Base-by-base conservation (phyloP, 2,888 invertebrate species). In the Thymelicus acteon region DNA sequence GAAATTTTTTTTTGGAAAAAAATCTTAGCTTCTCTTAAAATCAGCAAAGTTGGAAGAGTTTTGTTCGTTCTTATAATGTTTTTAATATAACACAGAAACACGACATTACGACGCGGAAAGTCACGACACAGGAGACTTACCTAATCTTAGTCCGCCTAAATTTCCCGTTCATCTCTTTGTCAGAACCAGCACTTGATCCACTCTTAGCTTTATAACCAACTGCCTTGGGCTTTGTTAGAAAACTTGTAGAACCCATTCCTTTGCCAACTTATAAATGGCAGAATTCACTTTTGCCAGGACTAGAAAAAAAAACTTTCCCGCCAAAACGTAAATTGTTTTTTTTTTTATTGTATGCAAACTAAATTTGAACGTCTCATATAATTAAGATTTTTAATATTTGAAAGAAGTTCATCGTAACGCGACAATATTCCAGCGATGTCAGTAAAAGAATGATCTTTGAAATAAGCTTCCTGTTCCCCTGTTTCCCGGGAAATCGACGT, bases 241-340 rank as follows among this genome's bases (percentile, higher is more conserved):
- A 93, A 88, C 85, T 94, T 62, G 93, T 93, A 60, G 94, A 93
- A 60, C 94, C 94, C 94, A 94, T 92, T 63, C 74, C 79, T 76
- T 75, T 8, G 40, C 62, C 31, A 40, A 40, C 54, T n/a, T 31
- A 6, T 40, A 13, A 48, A 19, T 49, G 62, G 24, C 67, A 49
- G 24, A 68, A 31, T 47, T 3, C 3, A 37, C 60, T 10, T 57
- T 48, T 68, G 37, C 54, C 67, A n/a, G n/a, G 7, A 12, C 7
- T 13, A 19, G 7, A 52, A 52, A 31, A 54, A 61, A 48, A 63
- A 63, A 67, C 71, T 61, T 39, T 52, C 65, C 39, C 57, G 66
- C 62, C 52, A 64, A 64, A 49, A 52, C 49, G 49, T 15, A 40
- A 61, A n/a, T 57, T 60, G 7, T 48, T 12, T 10, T 37, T 54